A percentile compares a stretch with the other conserved stretches of the same genome.
Evolutionary conservation across 2,888 invertebrate genomes (phyloP).

Genomic region (Machimus atricapillus): DNA sequence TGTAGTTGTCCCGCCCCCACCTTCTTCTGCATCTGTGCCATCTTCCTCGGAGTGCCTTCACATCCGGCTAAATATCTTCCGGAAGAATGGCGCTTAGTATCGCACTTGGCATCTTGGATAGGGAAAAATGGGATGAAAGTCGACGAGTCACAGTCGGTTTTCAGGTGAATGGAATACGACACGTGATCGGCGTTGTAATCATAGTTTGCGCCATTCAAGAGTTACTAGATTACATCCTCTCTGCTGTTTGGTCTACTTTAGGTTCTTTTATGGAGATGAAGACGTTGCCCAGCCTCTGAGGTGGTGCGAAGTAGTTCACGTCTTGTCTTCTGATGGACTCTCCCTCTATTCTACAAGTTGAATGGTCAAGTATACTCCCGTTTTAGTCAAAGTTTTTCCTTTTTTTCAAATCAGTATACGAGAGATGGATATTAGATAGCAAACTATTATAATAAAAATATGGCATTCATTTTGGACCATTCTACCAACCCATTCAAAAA

Average conservation of each 20-base stretch:
- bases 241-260: not conserved
- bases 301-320: not conserved
- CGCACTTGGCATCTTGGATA: conserved; percentile 6
- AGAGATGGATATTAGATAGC: not conserved
- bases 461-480: not conserved
- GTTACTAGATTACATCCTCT: not conserved
- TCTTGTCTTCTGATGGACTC: not conserved
- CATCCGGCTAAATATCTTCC: conserved; percentile 19
- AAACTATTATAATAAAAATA: not conserved
- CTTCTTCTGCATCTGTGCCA: not conserved
- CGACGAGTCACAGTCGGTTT: not conserved
- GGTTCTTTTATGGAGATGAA: not conserved
- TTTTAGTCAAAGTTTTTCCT: not conserved
- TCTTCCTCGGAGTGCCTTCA: conserved; percentile 8
- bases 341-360: not conserved
- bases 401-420: not conserved
- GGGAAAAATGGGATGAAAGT: not conserved
- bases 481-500: not conserved
- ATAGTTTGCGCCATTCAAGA: not conserved
- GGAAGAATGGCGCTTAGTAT: conserved; percentile 12
- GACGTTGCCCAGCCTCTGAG: not conserved
- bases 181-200: conserved; percentile 13
- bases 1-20: not conserved
- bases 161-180: conserved; percentile 25
- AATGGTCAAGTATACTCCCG: not conserved